These are phyloP conservation scores for Arenicola marina DNA, from an alignment of 2,888 invertebrate genomes.

Conservation along the genomic window DNA sequence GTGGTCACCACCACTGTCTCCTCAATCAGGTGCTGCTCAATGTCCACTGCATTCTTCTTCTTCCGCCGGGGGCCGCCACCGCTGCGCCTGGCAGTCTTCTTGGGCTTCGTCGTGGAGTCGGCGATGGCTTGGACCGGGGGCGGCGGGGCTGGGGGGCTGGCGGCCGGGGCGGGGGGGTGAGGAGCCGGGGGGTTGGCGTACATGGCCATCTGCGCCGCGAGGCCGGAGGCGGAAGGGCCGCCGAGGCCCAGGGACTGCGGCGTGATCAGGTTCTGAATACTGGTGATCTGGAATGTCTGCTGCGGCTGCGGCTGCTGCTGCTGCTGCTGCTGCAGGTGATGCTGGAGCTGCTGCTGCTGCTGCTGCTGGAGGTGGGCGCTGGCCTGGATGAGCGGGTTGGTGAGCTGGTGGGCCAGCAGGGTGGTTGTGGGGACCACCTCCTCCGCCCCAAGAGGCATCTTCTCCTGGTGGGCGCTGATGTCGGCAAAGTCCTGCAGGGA, in stretches of 20 bases:
- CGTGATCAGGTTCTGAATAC: background rate
- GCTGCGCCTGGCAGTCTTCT: slow-evolving; percentile 35
- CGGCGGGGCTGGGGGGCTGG: slow-evolving; percentile 20
- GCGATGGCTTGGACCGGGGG: slow-evolving; percentile 51
- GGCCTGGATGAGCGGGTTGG: background rate
- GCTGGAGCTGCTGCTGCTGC: slow-evolving; percentile 5
- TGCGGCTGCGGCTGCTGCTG: background rate
- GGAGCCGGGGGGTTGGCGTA: background rate
- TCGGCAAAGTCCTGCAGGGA: slow-evolving; percentile 17
- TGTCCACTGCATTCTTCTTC: background rate
- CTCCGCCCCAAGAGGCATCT: slow-evolving; percentile 2
- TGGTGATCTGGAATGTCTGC: background rate
- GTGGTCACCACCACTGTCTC: background rate
- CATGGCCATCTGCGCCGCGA: background rate
- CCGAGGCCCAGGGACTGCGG: background rate
- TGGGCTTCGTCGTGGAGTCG: slow-evolving; percentile 56
- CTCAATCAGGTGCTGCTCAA: background rate
- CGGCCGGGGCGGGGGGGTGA: slow-evolving; percentile 47
- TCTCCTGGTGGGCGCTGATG: slow-evolving; percentile 16
- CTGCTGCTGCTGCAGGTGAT: background rate
- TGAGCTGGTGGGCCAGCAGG: background rate
- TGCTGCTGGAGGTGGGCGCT: background rate
- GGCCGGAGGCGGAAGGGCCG: background rate
- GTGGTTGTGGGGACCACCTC: no score
- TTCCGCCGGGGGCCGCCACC: background rate